These are phyloP conservation scores for Coptodon bakossiorum DNA, from an alignment of 2,113 vertebrate species.

Conservation along the genomic window DNA sequence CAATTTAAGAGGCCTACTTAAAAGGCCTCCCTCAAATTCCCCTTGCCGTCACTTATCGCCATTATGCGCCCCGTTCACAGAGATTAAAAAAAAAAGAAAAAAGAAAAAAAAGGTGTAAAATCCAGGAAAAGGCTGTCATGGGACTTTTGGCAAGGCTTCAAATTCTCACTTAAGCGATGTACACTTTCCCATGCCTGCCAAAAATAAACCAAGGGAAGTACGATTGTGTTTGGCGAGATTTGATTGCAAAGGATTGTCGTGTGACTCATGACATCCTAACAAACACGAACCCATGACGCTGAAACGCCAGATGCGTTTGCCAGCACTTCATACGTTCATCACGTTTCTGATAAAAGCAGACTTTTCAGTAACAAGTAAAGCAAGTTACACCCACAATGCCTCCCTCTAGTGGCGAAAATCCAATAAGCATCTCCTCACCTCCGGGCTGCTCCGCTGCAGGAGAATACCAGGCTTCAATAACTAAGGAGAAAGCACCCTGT, in stretches of 20 bases:
- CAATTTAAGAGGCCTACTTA: background rate
- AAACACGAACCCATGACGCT: constrained; percentile 14
- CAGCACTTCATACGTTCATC: background rate
- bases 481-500: constrained; percentile 92
- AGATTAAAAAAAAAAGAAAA: constrained; percentile 52
- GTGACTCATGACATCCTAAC: constrained; percentile 51
- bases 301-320: constrained; percentile 4
- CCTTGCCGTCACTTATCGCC: constrained; percentile 87
- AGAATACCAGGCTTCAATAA: constrained; percentile 89
- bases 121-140: constrained; percentile 94
- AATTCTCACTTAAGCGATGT: constrained; percentile 82
- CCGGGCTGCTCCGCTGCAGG: constrained; percentile 75
- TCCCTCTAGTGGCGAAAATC: constrained; percentile 35
- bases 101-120: constrained; percentile 86
- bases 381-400: constrained; percentile 24
- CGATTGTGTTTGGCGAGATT: constrained; percentile 88
- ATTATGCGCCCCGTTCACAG: constrained; percentile 83
- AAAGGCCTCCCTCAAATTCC: constrained; percentile 61
- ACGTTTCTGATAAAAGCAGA: background rate
- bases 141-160: constrained; percentile 80
- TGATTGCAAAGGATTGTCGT: constrained; percentile 68
- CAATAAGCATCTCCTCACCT: constrained; percentile 72
- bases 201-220: constrained; percentile 98
- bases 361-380: background rate
- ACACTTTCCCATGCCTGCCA: constrained; percentile 97